Conservation (phyloP, 92 coral and sea anemone species). For the Palythoa grandiflora region DNA sequence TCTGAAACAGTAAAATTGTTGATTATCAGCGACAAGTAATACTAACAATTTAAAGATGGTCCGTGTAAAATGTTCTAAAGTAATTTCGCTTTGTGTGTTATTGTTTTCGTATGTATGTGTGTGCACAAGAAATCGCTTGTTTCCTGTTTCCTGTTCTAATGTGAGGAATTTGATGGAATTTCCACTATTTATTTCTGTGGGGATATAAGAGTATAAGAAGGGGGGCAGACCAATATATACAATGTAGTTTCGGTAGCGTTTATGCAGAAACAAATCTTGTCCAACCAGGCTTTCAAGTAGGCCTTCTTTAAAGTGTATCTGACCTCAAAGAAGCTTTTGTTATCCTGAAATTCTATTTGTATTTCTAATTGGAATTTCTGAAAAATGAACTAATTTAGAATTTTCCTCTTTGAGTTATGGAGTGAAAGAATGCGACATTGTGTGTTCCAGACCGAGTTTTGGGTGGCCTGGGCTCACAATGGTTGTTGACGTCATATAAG, state of each 20-base stretch:
- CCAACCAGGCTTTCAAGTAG: neutral
- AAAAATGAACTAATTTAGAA: too few species aligned
- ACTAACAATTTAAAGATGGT: neutral
- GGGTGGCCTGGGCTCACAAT: too few species aligned
- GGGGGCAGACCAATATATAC: neutral
- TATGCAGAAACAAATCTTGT: neutral
- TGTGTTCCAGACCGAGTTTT: too few species aligned
- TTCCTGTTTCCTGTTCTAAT: neutral
- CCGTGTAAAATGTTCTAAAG: neutral
- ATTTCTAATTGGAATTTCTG: too few species aligned
- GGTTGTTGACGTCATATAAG: too few species aligned
- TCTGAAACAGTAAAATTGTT: neutral
- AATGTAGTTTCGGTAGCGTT: neutral
- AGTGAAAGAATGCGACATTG: too few species aligned
- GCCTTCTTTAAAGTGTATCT: too few species aligned
- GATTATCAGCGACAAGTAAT: neutral
- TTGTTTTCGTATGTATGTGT: neutral
- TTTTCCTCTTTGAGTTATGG: too few species aligned
- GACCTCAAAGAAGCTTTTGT: too few species aligned
- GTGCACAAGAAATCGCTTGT: neutral
- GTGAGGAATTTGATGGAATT: neutral
- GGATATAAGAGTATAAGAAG: conserved; percentile 2
- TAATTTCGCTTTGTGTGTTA: neutral
- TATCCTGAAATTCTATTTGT: too few species aligned
- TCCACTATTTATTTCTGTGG: conserved; percentile 21